Evolutionary conservation across 2,888 invertebrate species (phyloP).

Genomic region (Agriotes lineatus): DNA sequence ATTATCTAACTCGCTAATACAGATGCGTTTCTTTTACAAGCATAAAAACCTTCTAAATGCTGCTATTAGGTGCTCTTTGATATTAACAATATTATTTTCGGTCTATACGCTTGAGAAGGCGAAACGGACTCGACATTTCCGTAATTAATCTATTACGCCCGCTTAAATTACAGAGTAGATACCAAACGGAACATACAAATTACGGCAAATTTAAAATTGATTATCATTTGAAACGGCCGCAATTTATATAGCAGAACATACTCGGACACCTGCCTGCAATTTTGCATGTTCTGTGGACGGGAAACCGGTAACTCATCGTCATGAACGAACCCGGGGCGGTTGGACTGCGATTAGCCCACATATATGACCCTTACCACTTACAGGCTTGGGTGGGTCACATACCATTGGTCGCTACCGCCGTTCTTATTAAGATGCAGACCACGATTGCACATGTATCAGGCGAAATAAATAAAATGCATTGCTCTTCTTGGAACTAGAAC

Average conservation of each 20-base stretch:
- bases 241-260: constrained; percentile 4
- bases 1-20: no score
- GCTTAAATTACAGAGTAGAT: constrained; percentile 13
- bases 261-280: constrained; percentile 29
- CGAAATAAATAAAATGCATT: constrained; percentile 18
- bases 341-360: constrained; percentile 42
- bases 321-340: constrained; percentile 28
- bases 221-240: constrained; percentile 16
- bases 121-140: background rate
- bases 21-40: no score
- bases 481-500: constrained; percentile 15
- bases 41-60: no score
- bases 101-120: no score
- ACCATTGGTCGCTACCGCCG: constrained; percentile 20
- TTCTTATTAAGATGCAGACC: constrained; percentile 23
- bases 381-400: constrained; percentile 35
- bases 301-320: constrained; percentile 36
- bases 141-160: constrained; percentile 20
- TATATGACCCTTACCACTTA: constrained; percentile 33
- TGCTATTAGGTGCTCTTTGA: no score
- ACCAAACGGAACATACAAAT: constrained; percentile 11
- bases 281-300: constrained; percentile 18
- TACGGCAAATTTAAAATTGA: constrained; percentile 11
- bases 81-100: no score
- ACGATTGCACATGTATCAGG: constrained; percentile 17